Percentiles rank a stretch among this genome's conserved stretches.
These are phyloP conservation scores for Drosophila bifasciata DNA, from an alignment of 1,140 invertebrate species.

Conservation along the genomic window DNA sequence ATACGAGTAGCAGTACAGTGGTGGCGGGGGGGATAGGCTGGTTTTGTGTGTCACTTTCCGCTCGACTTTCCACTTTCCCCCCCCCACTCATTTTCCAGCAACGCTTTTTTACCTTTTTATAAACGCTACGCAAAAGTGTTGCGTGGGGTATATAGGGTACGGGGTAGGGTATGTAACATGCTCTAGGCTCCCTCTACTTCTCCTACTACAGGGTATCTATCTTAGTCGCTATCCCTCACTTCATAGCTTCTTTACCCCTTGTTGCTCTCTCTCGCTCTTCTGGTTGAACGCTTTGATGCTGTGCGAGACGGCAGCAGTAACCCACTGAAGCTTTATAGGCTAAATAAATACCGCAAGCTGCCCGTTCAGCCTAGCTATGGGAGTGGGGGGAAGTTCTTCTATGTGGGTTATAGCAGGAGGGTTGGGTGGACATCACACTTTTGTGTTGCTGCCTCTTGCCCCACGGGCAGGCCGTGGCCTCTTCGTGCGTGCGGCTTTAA, in stretches of 20 bases:
- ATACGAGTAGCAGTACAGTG: slow-evolving; percentile 35
- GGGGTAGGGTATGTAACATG: too few species aligned
- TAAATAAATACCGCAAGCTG: slow-evolving; percentile 75
- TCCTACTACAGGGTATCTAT: slow-evolving; percentile 10
- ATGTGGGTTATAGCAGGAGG: slow-evolving; percentile 7
- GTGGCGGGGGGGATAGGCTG: slow-evolving; percentile 3
- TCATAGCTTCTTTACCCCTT: background rate
- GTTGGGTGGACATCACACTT: slow-evolving; percentile 63
- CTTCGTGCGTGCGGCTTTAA: slow-evolving; percentile 60
- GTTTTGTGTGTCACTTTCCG: slow-evolving; percentile 68
- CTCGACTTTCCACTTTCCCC: slow-evolving; percentile 51
- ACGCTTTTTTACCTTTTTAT: slow-evolving; percentile 6
- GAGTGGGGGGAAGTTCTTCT: slow-evolving; percentile 1
- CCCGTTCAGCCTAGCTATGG: slow-evolving; percentile 2
- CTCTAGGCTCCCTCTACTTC: too few species aligned
- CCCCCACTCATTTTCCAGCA: slow-evolving; percentile 30
- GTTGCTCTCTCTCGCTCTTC: slow-evolving; percentile 36
- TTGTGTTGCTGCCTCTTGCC: slow-evolving; percentile 48
- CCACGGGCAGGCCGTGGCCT: slow-evolving; percentile 51
- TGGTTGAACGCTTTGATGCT: slow-evolving; percentile 54
- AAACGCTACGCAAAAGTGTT: slow-evolving; percentile 5
- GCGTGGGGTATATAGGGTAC: background rate
- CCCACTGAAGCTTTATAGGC: slow-evolving; percentile 79
- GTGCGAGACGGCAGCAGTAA: slow-evolving; percentile 54
- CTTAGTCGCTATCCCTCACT: background rate